phyloP scores from a whole-genome alignment of 2,888 invertebrate genomes.

The Harmothoe impar region DNA sequence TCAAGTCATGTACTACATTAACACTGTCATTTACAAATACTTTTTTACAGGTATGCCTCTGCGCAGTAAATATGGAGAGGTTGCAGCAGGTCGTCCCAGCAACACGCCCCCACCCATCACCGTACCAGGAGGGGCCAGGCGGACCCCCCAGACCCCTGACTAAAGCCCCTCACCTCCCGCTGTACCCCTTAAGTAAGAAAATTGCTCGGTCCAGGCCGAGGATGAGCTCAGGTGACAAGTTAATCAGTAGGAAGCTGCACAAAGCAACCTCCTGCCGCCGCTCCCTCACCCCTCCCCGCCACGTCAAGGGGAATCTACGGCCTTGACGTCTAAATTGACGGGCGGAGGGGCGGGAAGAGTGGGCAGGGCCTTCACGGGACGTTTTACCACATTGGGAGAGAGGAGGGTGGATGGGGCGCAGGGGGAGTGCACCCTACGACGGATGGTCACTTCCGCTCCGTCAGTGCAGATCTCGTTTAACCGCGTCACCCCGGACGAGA shows the following conservation, averaged over 20 bases:
- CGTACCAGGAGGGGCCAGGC: constrained; percentile 39
- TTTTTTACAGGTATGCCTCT: no score
- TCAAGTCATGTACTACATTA: no score
- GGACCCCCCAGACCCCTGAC: constrained; percentile 3
- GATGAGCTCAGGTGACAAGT: constrained; percentile 36
- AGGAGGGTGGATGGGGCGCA: neutral
- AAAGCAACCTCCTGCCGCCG: neutral
- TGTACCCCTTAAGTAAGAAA: constrained; percentile 11
- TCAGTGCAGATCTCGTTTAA: neutral
- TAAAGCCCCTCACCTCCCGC: neutral
- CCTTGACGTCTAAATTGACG: constrained; percentile 21
- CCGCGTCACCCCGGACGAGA: neutral
- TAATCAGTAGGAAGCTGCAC: neutral
- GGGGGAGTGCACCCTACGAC: neutral
- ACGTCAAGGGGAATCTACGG: neutral
- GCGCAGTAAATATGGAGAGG: neutral
- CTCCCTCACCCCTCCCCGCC: neutral
- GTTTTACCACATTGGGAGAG: neutral
- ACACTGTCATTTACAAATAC: no score
- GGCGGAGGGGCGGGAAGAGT: neutral
- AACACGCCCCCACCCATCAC: neutral
- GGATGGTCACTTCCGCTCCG: constrained; percentile 25
- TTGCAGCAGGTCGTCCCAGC: constrained; percentile 1
- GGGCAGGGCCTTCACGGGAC: neutral
- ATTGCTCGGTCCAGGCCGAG: neutral